Evolutionary conservation across 2,797 vertebrate genomes (phyloP).

Genomic region (Sebastes variabilis): DNA sequence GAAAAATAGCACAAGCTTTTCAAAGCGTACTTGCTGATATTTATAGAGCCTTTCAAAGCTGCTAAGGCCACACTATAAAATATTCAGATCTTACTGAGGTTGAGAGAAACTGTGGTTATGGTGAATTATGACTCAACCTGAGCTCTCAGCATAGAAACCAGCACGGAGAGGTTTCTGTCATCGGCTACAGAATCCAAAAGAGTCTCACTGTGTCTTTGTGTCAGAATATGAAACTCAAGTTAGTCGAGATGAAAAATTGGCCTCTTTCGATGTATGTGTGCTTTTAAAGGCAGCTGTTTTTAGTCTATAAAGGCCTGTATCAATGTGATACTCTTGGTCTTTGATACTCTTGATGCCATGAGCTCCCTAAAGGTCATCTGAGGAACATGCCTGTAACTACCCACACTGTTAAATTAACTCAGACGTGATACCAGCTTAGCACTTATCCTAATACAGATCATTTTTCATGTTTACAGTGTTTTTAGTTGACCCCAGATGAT

Average conservation of each 20-base stretch:
- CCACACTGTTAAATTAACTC: neutral
- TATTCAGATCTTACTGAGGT: neutral
- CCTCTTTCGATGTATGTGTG: neutral
- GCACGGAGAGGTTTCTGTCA: slow-evolving; percentile 26
- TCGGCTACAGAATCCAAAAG: slow-evolving; percentile 23
- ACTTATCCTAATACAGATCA: neutral
- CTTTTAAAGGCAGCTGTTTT: slow-evolving; percentile 53
- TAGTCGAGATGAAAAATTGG: slow-evolving; percentile 14
- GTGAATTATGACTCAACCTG: slow-evolving; percentile 39
- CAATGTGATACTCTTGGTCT: slow-evolving; percentile 54
- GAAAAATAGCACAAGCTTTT: slow-evolving; percentile 9
- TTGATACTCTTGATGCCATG: slow-evolving; percentile 28
- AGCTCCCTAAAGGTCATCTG: slow-evolving; percentile 42
- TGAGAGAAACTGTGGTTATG: slow-evolving; percentile 14
- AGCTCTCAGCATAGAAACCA: slow-evolving; percentile 24
- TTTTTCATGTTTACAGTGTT: slow-evolving; percentile 4
- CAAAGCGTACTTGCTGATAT: slow-evolving; percentile 20
- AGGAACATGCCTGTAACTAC: slow-evolving; percentile 9
- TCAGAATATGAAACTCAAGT: slow-evolving; percentile 43
- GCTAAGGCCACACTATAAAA: neutral
- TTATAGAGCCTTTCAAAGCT: slow-evolving; percentile 5
- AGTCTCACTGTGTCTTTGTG: slow-evolving; percentile 1
- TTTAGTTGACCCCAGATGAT: neutral
- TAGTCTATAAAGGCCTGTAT: slow-evolving; percentile 25
- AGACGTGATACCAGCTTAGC: slow-evolving; percentile 1